phyloP scores from a whole-genome alignment of 2,797 vertebrate species.

The Percopsis omiscomaycus region DNA sequence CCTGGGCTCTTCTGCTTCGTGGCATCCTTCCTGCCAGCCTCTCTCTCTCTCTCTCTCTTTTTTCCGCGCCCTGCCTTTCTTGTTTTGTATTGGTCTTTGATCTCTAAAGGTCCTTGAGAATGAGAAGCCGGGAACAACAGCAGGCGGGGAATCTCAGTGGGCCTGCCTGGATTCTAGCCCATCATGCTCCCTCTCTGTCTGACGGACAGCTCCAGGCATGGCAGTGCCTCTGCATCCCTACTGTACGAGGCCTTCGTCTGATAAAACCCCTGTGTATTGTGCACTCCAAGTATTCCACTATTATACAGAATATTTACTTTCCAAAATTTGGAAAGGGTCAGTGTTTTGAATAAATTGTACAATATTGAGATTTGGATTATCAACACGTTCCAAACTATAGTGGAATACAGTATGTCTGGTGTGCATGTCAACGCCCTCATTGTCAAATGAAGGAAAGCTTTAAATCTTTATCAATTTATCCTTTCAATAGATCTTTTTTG shows the following conservation, averaged over 20 bases:
- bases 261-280: conserved; percentile 56
- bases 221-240: conserved; percentile 59
- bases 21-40: conserved; percentile 68
- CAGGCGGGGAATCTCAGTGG: conserved; percentile 76
- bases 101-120: conserved; percentile 86
- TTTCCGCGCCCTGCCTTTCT: conserved; percentile 58
- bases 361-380: too few species aligned
- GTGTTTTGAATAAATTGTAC: too few species aligned
- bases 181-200: conserved; percentile 74
- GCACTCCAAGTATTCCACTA: too few species aligned
- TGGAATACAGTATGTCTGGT: too few species aligned
- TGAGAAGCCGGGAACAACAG: conserved; percentile 76
- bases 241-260: conserved; percentile 65
- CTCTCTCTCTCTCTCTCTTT: conserved; percentile 56
- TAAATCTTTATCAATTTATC: conserved; percentile 50
- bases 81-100: conserved; percentile 79
- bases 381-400: too few species aligned
- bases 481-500: conserved; percentile 35
- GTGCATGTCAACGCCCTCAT: conserved; percentile 31
- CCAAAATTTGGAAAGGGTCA: too few species aligned
- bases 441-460: conserved; percentile 58
- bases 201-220: conserved; percentile 79
- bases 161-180: conserved; percentile 76
- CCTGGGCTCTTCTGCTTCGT: conserved; percentile 72
- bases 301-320: too few species aligned